Percentiles rank a stretch among this genome's conserved stretches.
Evolutionary conservation across 2,888 invertebrate genomes (phyloP).

Genomic region (Drosophila atripex): DNA sequence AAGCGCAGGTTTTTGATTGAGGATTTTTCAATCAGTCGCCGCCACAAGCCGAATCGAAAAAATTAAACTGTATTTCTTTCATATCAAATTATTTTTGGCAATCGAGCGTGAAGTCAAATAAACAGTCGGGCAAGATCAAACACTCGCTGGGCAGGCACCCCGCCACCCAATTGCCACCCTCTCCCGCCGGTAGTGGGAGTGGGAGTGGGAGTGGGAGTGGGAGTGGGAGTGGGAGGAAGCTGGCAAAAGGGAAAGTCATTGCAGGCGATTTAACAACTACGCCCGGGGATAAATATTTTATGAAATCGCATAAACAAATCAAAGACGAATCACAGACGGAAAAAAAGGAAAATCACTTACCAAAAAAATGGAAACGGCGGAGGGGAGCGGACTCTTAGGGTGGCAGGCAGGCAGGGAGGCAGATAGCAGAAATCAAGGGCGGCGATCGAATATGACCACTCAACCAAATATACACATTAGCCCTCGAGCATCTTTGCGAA

Average conservation of each 20-base stretch:
- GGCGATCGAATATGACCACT: slow-evolving; percentile 79
- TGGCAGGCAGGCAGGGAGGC: background rate
- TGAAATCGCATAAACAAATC: slow-evolving; percentile 81
- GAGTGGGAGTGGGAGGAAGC: slow-evolving; percentile 10
- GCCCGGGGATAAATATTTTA: slow-evolving; percentile 81
- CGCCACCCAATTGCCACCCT: slow-evolving; percentile 15
- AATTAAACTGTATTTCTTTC: slow-evolving; percentile 77
- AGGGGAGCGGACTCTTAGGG: slow-evolving; percentile 1
- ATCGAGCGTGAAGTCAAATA: slow-evolving; percentile 78
- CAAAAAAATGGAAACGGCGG: slow-evolving; percentile 15
- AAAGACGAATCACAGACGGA: slow-evolving; percentile 74
- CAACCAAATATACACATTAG: slow-evolving; percentile 69
- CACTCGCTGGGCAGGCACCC: slow-evolving; percentile 45
- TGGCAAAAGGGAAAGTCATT: slow-evolving; percentile 73
- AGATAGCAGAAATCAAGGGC: slow-evolving; percentile 57
- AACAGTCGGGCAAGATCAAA: slow-evolving; percentile 69
- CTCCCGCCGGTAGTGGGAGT: slow-evolving; percentile 10
- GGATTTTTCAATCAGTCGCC: slow-evolving; percentile 74
- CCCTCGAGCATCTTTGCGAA: slow-evolving; percentile 66
- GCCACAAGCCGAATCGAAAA: slow-evolving; percentile 16
- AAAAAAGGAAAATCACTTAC: slow-evolving; percentile 60
- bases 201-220: slow-evolving; percentile 1
- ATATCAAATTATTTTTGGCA: slow-evolving; percentile 80
- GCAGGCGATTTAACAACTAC: slow-evolving; percentile 82
- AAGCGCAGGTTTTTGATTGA: slow-evolving; percentile 10